Percentiles rank a stretch among this genome's conserved stretches.
These are phyloP conservation scores for Conger conger DNA, from an alignment of 2,113 vertebrate genomes.

Conservation along the genomic window DNA sequence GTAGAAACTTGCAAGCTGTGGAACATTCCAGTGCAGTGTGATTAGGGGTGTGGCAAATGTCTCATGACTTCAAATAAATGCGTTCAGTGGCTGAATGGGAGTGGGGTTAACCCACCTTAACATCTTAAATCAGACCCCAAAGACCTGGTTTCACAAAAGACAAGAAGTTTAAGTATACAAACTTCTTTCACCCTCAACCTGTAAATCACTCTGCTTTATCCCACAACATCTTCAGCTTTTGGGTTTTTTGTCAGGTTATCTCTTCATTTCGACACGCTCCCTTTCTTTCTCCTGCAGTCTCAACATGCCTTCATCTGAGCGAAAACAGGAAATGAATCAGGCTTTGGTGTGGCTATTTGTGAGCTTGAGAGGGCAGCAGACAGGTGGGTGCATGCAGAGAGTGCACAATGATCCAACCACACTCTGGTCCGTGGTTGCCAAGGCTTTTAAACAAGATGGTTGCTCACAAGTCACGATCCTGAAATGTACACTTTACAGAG, in stretches of 20 bases:
- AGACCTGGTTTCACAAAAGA: neutral
- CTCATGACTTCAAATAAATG: neutral
- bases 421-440: too few species aligned
- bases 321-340: neutral
- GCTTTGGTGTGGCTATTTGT: too few species aligned
- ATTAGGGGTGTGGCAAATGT: neutral
- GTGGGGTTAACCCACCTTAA: neutral
- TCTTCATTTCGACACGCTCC: too few species aligned
- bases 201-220: neutral
- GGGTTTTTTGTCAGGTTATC: too few species aligned
- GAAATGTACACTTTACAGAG: neutral
- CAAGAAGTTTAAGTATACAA: neutral
- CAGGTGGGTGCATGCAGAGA: too few species aligned
- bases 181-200: neutral
- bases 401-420: too few species aligned
- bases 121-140: neutral
- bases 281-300: neutral
- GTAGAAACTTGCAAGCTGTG: slow-evolving; percentile 1
- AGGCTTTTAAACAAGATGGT: too few species aligned
- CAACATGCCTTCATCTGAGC: neutral
- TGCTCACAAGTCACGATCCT: too few species aligned
- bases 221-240: neutral
- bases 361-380: too few species aligned
- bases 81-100: neutral
- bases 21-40: slow-evolving; percentile 16